A percentile compares a stretch with the other conserved stretches of the same genome.
Conservation (phyloP, 2,113 vertebrate genomes). For the Gambusia affinis region DNA sequence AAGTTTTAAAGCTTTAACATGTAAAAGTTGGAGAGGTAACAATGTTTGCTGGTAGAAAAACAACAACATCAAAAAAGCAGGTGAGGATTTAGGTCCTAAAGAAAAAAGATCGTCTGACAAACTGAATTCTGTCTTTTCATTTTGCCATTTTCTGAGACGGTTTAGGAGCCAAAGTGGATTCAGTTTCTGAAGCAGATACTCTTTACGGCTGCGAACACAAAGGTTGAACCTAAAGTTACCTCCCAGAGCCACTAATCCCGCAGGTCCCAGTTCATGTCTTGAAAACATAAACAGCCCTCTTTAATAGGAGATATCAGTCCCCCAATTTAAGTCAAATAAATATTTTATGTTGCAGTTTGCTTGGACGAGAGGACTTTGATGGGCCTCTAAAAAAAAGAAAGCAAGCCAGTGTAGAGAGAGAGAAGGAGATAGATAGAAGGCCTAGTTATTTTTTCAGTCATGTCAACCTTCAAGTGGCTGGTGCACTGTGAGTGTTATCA, state of each 20-base stretch:
- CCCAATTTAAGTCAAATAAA: conserved; percentile 95
- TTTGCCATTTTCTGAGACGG: background rate
- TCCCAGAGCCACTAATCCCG: background rate
- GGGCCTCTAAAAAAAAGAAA: conserved; percentile 72
- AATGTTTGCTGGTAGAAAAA: no score
- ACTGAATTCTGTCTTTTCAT: background rate
- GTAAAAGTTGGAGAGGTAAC: background rate
- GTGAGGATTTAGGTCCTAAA: background rate
- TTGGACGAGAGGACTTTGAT: conserved; percentile 74
- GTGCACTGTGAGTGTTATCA: conserved; percentile 95
- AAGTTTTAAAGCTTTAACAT: background rate
- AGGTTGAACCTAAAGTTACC: background rate
- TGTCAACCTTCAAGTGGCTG: conserved; percentile 80
- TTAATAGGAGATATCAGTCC: conserved; percentile 89
- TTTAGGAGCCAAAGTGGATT: background rate
- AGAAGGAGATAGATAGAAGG: conserved; percentile 74
- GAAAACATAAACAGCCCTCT: conserved; percentile 84
- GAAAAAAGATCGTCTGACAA: background rate
- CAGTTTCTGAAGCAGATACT: background rate
- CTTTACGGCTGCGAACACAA: background rate
- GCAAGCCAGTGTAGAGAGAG: conserved; percentile 62
- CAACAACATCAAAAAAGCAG: no score
- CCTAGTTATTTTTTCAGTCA: conserved; percentile 88
- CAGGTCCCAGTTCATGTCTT: conserved; percentile 35
- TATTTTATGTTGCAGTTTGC: conserved; percentile 84